These are phyloP conservation scores for Monoplex corrugatus DNA, from an alignment of 2,888 invertebrate species.

Conservation along the genomic window DNA sequence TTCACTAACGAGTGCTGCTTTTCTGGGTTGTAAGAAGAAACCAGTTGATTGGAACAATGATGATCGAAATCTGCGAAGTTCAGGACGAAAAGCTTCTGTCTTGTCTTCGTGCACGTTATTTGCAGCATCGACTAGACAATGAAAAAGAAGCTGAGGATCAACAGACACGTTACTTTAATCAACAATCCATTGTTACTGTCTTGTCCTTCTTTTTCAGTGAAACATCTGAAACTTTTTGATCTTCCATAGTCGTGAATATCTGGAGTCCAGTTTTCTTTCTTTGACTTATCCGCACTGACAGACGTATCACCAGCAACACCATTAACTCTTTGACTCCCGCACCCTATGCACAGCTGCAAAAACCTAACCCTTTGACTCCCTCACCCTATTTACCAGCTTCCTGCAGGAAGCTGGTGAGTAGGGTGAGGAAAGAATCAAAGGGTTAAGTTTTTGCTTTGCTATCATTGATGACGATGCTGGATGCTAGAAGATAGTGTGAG, in stretches of 20 bases:
- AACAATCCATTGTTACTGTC: background rate
- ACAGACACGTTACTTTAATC: background rate
- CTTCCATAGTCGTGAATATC: background rate
- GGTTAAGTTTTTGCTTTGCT: too few species aligned
- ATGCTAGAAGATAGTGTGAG: too few species aligned
- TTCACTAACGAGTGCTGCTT: background rate
- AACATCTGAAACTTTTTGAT: background rate
- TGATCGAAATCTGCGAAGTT: background rate
- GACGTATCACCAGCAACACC: too few species aligned
- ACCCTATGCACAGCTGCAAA: too few species aligned
- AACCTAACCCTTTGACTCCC: too few species aligned
- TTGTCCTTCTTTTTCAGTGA: too few species aligned
- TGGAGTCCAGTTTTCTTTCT: background rate
- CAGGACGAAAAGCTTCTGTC: background rate
- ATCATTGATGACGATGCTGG: too few species aligned
- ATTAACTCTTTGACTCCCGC: too few species aligned
- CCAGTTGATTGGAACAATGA: background rate
- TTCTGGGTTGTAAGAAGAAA: background rate
- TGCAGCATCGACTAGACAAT: background rate
- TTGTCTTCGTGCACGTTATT: background rate
- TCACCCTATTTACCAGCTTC: too few species aligned
- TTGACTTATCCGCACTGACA: too few species aligned
- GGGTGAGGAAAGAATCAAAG: too few species aligned
- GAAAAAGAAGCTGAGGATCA: background rate
- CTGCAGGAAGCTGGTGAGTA: too few species aligned